A percentile compares a stretch with the other conserved stretches of the same genome.
These are phyloP conservation scores for Sebastes goodei DNA, from an alignment of 2,797 vertebrate genomes.

Conservation along the genomic window DNA sequence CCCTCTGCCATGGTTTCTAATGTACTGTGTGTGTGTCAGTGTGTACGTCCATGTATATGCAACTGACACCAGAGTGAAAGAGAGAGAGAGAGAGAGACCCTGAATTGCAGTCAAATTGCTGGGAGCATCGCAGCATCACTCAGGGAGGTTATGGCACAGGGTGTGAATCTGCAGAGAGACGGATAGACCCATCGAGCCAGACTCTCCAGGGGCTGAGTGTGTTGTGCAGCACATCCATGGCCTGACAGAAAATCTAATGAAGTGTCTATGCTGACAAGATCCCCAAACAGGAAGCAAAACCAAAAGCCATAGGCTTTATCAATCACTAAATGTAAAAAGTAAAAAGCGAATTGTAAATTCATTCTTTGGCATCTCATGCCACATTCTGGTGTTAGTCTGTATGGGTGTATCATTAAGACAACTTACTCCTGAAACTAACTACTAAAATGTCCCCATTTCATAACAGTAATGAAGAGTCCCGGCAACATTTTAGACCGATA, in stretches of 20 bases:
- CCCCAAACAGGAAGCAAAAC: slow-evolving; percentile 39
- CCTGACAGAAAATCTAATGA: slow-evolving; percentile 68
- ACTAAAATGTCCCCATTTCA: not conserved
- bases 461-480: not conserved
- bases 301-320: slow-evolving; percentile 37
- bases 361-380: slow-evolving; percentile 17
- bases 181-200: slow-evolving; percentile 58
- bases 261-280: slow-evolving; percentile 48
- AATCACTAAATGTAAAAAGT: slow-evolving; percentile 27
- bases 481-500: slow-evolving; percentile 9
- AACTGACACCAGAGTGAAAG: not conserved
- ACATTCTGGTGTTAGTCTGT: not conserved
- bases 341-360: slow-evolving; percentile 18
- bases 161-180: slow-evolving; percentile 63
- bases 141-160: slow-evolving; percentile 52
- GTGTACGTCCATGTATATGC: not conserved
- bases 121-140: slow-evolving; percentile 46
- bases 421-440: not conserved
- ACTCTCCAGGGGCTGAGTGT: slow-evolving; percentile 55
- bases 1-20: slow-evolving; percentile 32
- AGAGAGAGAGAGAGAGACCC: slow-evolving; percentile 18
- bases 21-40: not conserved
- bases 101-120: slow-evolving; percentile 50
- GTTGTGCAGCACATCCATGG: slow-evolving; percentile 53
- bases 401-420: not conserved